Conservation (phyloP, 2,797 vertebrate species). For the Crocidura indochinensis region DNA sequence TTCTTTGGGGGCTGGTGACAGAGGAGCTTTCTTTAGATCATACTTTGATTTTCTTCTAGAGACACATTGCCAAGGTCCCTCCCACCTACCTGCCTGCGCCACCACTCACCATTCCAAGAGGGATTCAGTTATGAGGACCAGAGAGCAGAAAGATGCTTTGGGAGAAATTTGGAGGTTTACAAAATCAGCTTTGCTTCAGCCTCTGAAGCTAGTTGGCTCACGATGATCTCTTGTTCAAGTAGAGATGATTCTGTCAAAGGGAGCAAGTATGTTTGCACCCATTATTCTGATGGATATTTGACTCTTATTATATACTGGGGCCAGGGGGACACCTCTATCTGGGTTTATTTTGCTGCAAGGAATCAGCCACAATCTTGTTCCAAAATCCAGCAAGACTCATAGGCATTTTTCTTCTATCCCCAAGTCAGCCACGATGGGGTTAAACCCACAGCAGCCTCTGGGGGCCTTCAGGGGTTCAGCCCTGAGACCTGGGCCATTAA, state of each 20-base stretch:
- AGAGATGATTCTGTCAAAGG: not conserved
- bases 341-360: no score
- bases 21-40: no score
- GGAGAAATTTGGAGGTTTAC: no score
- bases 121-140: no score
- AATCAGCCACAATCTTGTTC: not conserved
- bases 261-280: not conserved
- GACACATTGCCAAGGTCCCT: no score
- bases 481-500: conserved; percentile 86
- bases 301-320: not conserved
- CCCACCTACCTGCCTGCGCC: no score
- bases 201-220: not conserved
- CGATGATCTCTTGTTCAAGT: not conserved
- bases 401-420: conserved; percentile 35
- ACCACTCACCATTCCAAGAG: no score
- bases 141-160: no score
- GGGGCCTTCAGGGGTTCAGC: conserved; percentile 79
- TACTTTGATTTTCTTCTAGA: no score
- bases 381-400: not conserved
- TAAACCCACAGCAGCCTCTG: conserved; percentile 83
- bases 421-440: conserved; percentile 78
- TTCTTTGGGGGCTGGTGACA: no score
- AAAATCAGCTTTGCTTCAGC: not conserved
- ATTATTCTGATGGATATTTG: not conserved
- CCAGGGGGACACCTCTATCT: not conserved